Evolutionary conservation across 2,888 invertebrate genomes (phyloP), one percentile per base, ranked within the genome.

Genomic region (Plagodis pulveraria): DNA sequence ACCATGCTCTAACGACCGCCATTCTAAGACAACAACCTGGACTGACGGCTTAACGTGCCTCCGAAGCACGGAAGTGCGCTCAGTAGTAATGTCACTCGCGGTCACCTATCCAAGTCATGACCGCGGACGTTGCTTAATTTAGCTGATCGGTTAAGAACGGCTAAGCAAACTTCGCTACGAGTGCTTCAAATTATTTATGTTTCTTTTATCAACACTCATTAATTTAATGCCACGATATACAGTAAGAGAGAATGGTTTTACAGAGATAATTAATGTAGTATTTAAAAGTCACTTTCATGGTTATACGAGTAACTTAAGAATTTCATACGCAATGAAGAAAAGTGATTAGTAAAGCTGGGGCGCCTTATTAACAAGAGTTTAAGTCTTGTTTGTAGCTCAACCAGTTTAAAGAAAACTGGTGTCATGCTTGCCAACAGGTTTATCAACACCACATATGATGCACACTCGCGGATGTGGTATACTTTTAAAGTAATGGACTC

Each of bases 381-480:
- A 83, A 80, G 78, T 73, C 82, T 78, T 72, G 80, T 75, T 82
- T 76, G 78, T 78, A 73, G 81, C 77, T 75, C 71, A 78, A 88
- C 87, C 83, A 84, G 89, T 89, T 84, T 77, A 69, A 73, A 80
- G 78, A 79, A 83, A 84, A 85, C 85, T 84, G 82, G 85, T 83
- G 82, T 77, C 70, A 56, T 57, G 74, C 74, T 76, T 72, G 74
- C 58, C 72, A 84, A 89, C 90, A 84, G 87, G 91, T 89, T 87
- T 84, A 75, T 78, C 84, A 84, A 84, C 86, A 81, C 78, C 80
- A 81, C 87, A 84, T 81, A 81, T 83, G 85, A 80, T 77, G 74
- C 78, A 79, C 80, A 84, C 83, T 89, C 80, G 84, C 90, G 91
- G 89, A 91, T 89, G 82, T 84, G 84, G 85, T 87, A 87, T 90